phyloP scores from a whole-genome alignment of 2,888 invertebrate genomes.

The Cremastobaeus sp. region DNA sequence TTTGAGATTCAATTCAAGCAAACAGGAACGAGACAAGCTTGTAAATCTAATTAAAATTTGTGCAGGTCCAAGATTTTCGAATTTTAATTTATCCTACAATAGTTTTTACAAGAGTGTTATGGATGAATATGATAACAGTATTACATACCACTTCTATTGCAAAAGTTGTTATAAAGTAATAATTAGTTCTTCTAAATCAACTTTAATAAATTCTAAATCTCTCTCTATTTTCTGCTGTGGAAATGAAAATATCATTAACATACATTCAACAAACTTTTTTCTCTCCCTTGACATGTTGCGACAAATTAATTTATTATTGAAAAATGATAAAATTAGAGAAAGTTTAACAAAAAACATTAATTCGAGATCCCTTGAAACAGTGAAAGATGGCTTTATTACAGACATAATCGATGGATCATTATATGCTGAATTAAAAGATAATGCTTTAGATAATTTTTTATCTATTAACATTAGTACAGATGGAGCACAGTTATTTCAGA shows the following conservation, averaged over 20 bases:
- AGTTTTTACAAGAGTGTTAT: background rate
- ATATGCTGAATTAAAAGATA: too few relatives aligned
- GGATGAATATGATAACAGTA: background rate
- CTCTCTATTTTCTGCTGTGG: background rate
- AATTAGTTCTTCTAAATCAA: background rate
- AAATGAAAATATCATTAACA: too few relatives aligned
- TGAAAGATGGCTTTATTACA: too few relatives aligned
- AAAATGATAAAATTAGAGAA: too few relatives aligned
- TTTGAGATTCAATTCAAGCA: background rate
- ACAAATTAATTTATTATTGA: too few relatives aligned
- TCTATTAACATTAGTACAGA: constrained; percentile 15
- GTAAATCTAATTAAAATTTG: constrained; percentile 2
- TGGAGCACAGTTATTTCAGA: constrained; percentile 19
- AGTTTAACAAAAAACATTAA: too few relatives aligned
- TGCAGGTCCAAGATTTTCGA: constrained; percentile 1
- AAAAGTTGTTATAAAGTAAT: background rate
- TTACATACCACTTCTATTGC: constrained; percentile 7
- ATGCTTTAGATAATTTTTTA: constrained; percentile 3
- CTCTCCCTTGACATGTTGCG: too few relatives aligned
- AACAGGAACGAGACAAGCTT: background rate
- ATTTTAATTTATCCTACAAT: constrained; percentile 3
- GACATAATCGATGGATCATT: too few relatives aligned
- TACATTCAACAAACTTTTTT: too few relatives aligned
- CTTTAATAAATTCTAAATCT: background rate
- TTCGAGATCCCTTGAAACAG: too few relatives aligned